Base-by-base conservation (phyloP, 2,113 vertebrate genomes). In the Callipepla californica region DNA sequence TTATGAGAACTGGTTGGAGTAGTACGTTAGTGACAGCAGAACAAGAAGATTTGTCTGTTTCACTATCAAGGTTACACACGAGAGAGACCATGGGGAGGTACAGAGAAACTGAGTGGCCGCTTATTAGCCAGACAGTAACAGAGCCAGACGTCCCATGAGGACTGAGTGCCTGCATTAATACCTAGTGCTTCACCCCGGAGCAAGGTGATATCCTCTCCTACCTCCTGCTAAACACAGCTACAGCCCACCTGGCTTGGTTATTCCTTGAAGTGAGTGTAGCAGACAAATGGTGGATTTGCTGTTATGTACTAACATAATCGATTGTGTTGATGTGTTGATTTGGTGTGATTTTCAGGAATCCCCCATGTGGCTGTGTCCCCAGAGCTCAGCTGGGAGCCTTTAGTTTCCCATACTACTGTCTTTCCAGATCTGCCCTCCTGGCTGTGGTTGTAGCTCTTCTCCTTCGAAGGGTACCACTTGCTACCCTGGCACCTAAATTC, bases 191-290 rank as follows among this genome's bases (percentile, higher is more conserved):
- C 55, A 2, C 16, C 42, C 45, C 8, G 11, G 72, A 80, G 67
- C 79, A 67, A 20, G 0, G 72, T 32, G 44, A 70, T 42, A 36
- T 70, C 75, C 82, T 68, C 36, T 26, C 21, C 45, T 40, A 25
- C 59, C 69, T 42, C 45, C 53, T 34, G 0, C 36, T 34, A 61
- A 32, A 12, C 48, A 2, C 7, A 7, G 17, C 53, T 22, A 2
- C 67, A 87, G 66, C 26, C 8, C 40, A 80, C 0, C 0, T n/a
- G 0, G 0, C 42, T 89, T 3, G 0, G n/a, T 53, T 70, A 7
- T 85, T 90, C 85, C 72, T 61, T 83, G 26, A 53, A 62, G 75
- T 12, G 47, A 65, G 76, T 38, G 8, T 1, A 36, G 75, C 55
- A 85, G 88, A 42, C 3, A 2, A 59, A 66, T 7, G 53, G 68